Evolutionary conservation across 2,888 invertebrate species (phyloP).

Genomic region (Erynnis tages): DNA sequence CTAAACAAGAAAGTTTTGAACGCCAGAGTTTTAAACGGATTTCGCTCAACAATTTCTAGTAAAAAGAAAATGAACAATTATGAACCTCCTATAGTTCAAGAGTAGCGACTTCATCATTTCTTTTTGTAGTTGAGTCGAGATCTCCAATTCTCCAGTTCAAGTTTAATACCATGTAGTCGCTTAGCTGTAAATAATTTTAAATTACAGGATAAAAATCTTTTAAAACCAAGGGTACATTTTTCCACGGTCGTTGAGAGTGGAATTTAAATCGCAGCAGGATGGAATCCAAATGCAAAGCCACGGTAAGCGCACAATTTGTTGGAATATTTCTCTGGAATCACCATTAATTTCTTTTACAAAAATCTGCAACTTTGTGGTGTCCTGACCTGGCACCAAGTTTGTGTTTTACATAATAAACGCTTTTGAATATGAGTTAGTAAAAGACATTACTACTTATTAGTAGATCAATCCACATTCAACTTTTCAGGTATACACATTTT

Average conservation of each 20-base stretch:
- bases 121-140: background rate
- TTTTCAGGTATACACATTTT: no score
- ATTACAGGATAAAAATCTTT: constrained; percentile 32
- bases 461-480: no score
- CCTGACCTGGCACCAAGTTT: no score
- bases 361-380: background rate
- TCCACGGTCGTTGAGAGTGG: constrained; percentile 30
- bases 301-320: constrained; percentile 26
- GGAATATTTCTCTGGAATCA: constrained; percentile 26
- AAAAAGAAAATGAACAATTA: no score
- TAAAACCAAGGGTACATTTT: constrained; percentile 39
- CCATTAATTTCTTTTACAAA: background rate
- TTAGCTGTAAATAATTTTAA: constrained; percentile 28
- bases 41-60: no score
- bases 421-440: no score
- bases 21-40: no score
- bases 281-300: constrained; percentile 28
- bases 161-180: background rate
- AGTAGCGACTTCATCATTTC: background rate
- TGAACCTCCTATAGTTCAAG: no score
- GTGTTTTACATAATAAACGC: no score
- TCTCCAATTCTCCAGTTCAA: background rate
- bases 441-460: no score
- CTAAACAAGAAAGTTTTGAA: no score
- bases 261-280: constrained; percentile 34